phyloP scores from a whole-genome alignment of 53 echinoderm and acorn worm genomes.

The Arbacia lixula region DNA sequence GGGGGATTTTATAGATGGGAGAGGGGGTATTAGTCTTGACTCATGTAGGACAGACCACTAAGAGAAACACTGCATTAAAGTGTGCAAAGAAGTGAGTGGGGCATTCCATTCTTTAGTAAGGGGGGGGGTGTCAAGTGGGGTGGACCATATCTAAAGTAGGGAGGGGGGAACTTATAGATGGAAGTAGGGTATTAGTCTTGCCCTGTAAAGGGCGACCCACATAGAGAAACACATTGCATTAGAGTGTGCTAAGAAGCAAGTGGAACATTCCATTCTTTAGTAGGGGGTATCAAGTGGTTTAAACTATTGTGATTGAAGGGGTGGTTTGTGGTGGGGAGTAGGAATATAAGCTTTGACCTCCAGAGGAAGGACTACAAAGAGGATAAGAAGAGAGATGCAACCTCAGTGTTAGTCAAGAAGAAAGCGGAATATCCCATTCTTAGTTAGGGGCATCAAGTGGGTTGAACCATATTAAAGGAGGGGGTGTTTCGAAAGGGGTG shows the following conservation, averaged over 20 bases:
- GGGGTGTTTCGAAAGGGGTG: neutral
- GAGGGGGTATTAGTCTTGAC: too few relatives aligned
- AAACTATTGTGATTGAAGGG: too few relatives aligned
- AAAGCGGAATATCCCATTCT: too few relatives aligned
- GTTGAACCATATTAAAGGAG: neutral
- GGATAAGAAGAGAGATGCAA: neutral
- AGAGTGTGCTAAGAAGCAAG: constrained; percentile 58
- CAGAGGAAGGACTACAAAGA: neutral
- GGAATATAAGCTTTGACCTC: neutral
- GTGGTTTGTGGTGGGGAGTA: neutral
- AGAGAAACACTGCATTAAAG: neutral
- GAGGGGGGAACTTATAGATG: too few relatives aligned
- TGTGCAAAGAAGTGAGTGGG: constrained; percentile 65
- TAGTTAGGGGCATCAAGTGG: too few relatives aligned
- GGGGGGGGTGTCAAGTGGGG: neutral
- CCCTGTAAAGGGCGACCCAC: neutral
- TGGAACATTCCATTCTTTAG: neutral
- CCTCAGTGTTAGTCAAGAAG: neutral
- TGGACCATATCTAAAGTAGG: too few relatives aligned
- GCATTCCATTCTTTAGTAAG: neutral
- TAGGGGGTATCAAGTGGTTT: too few relatives aligned
- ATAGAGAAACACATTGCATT: neutral
- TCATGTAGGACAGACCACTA: neutral
- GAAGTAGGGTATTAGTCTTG: too few relatives aligned
- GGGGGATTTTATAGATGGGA: too few relatives aligned